Base-by-base conservation (phyloP, 1,140 invertebrate species). In the Drosophila tristis region DNA sequence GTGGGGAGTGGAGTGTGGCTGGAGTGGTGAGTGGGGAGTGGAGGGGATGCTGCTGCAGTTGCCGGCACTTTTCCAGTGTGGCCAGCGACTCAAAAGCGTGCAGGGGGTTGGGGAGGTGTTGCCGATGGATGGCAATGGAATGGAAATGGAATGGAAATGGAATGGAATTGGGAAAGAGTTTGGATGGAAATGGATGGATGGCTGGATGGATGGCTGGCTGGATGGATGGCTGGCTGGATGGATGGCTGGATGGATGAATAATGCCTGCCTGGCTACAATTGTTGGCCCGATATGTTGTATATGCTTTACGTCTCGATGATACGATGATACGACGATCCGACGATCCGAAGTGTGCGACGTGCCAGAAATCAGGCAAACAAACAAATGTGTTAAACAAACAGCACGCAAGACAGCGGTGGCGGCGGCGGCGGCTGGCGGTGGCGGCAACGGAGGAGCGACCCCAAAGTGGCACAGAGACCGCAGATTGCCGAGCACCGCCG, bases 301-400 rank as follows among this genome's bases (percentile, higher is more conserved):
- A 25, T 7, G 66, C 51, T 43, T 43, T 43, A 26, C 11, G 35
- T 39, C 11, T 4, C 11, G 35, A 13, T 39, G 35, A 13, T 39
- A 31, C 11, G 35, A 13, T 39, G 35, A 13, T 39, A 31, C 31
- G 31, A 3, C 8, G 29, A 31, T 31, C 35, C 35, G 31, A 35
- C 5, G 9, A 9, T 9, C 8, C 8, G 35, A 39, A 57, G 35
- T 29, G 58, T 44, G 77, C 64, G 80, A 87, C 81, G 81, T 86
- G 81, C 81, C 81, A 87, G 78, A 78, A 87, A 81, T 81, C 81
- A 86, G 79, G 82, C 65, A 78, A 71, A 65, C 78, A 67, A 63
- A 58, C 48, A 45, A 43, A 45, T 57, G 56, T 49, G 73, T 47
- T 63, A 42, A 55, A 51, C 47, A 74, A 65, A 75, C 13, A 48